Base-by-base conservation (phyloP, 2,797 vertebrate genomes). In the Eidolon dupreanum region DNA sequence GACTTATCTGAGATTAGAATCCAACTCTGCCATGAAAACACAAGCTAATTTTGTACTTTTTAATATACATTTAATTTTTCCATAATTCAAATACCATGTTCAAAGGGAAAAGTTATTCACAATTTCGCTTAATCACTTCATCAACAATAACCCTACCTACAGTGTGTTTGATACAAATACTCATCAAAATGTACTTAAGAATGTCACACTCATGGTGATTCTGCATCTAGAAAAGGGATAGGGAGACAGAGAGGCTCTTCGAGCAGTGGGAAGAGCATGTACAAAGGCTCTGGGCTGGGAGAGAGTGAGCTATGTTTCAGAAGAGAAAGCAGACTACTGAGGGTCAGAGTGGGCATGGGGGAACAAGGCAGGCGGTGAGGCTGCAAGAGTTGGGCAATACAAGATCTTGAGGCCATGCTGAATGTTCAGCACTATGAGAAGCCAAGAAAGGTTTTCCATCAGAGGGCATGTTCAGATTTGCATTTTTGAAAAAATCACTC, bases 211-310 rank as follows among this genome's bases (percentile, higher is more conserved):
- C 33, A 6, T 3, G 4, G 41, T 17, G 65, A 73, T 16, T 65
- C 83, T 46, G 16, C 5, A 83, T 36, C 75, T 8, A 22, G 65
- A 78, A 33, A 6, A n/a, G 26, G 28, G 36, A 28, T 33, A 61
- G 26, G 26, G 49, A 36, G 38, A 63, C 49, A 49, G 36, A 24
- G 19, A 78, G 26, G 51, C 19, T 28, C 46, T 38, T 33, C 12
- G 75, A 46, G 83, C 63, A 77, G 75, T 43, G 19, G 85, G n/a
- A 31, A 2, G 1, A 33, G 61, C 2, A 16, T 4, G 68, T 57
- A 81, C 63, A 65, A 92, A 96, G 77, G 71, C 66, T 16, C 79
- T 49, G 51, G 3, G 38, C 16, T 49, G 2, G 55, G 7, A 92
- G 22, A 1, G 26, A 38, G 38, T 0, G 8, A 77, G 83, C 1